phyloP scores from a whole-genome alignment of 2,888 invertebrate species.

The Cylindroiulus punctatus region DNA sequence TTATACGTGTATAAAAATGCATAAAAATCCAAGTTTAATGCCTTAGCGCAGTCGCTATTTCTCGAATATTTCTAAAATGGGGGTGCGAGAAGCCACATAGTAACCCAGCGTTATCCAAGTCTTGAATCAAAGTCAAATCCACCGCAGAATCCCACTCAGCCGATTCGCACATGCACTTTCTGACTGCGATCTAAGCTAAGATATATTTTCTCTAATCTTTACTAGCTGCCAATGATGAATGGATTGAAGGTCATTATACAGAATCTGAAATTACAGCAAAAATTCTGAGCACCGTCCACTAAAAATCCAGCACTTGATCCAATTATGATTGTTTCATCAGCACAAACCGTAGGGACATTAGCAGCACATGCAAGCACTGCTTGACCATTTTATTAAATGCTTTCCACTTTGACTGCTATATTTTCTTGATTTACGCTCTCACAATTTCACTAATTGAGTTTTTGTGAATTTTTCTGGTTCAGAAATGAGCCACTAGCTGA shows the following conservation, averaged over 20 bases:
- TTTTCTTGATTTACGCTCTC: too few relatives aligned
- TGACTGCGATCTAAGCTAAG: not conserved
- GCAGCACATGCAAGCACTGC: too few relatives aligned
- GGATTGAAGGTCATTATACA: not conserved
- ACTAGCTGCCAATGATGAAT: slow-evolving; percentile 32
- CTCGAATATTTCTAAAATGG: not conserved
- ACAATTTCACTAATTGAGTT: too few relatives aligned
- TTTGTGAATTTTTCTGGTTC: too few relatives aligned
- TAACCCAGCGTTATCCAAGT: not conserved
- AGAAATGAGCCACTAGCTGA: too few relatives aligned
- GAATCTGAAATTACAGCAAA: not conserved
- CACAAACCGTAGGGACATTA: too few relatives aligned
- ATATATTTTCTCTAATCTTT: not conserved
- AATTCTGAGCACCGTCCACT: too few relatives aligned
- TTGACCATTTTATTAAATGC: too few relatives aligned
- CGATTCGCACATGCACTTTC: not conserved
- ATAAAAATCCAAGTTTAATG: not conserved
- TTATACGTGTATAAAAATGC: not conserved
- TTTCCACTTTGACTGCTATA: too few relatives aligned
- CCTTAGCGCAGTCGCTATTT: not conserved
- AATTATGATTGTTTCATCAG: too few relatives aligned
- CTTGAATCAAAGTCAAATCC: not conserved
- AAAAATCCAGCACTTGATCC: too few relatives aligned
- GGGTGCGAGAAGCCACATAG: not conserved
- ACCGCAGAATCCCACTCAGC: not conserved